Percentiles rank a stretch among this genome's conserved stretches.
Conservation (phyloP, 92 coral and sea anemone genomes). For the Palythoa grandis region DNA sequence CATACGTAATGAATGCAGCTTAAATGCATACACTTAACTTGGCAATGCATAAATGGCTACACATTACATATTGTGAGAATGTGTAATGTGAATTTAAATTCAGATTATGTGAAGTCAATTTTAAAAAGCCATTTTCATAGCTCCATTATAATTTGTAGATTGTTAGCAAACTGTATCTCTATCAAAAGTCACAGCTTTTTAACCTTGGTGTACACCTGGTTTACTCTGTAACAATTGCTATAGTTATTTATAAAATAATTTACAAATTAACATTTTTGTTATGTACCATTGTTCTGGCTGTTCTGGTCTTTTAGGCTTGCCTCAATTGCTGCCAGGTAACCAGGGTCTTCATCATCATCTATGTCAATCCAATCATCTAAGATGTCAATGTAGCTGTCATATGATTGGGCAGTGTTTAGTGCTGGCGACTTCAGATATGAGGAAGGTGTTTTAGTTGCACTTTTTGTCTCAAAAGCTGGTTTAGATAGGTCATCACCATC, state of each 20-base stretch:
- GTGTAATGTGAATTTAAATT: conserved; percentile 5
- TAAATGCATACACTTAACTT: neutral
- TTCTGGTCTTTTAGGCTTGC: conserved; percentile 51
- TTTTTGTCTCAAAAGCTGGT: conserved; percentile 32
- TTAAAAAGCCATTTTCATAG: conserved; percentile 10
- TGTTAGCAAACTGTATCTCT: conserved; percentile 27
- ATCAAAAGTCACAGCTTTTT: conserved; percentile 11
- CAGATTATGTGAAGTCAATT: conserved; percentile 23
- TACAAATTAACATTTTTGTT: conserved; percentile 29
- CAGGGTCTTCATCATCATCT: conserved; percentile 42
- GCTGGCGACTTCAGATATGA: conserved; percentile 34
- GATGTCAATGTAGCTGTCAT: conserved; percentile 29
- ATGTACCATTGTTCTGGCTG: conserved; percentile 30
- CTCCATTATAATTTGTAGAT: conserved; percentile 22
- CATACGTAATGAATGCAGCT: conserved; percentile 6
- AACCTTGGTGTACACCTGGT: conserved; percentile 26
- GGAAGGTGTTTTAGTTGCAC: conserved; percentile 34
- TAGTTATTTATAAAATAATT: conserved; percentile 8
- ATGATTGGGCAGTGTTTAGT: conserved; percentile 30
- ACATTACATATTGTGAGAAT: conserved; percentile 29
- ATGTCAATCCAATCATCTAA: conserved; percentile 37
- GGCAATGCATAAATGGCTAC: neutral
- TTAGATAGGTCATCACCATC: conserved; percentile 32
- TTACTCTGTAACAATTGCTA: neutral
- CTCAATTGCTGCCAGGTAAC: conserved; percentile 45